phyloP scores from a whole-genome alignment of 2,888 invertebrate species.

The Loripinus fragilis region DNA sequence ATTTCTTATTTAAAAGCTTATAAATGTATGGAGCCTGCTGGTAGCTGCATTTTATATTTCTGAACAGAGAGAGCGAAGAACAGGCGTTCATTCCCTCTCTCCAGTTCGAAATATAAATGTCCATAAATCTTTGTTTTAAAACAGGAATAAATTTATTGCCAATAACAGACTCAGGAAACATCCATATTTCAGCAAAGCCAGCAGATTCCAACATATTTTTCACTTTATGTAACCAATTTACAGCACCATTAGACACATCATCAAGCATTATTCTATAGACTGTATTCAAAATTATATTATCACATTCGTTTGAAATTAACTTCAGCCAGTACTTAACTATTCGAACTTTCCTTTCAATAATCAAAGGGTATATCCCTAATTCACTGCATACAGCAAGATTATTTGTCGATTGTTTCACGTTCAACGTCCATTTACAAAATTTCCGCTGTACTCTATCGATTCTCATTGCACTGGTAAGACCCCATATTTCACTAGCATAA shows the following conservation, averaged over 20 bases:
- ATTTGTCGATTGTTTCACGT: conserved; percentile 11
- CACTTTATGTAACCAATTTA: neutral
- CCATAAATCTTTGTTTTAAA: neutral
- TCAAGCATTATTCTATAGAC: neutral
- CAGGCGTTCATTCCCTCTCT: neutral
- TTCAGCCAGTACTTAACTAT: conserved; percentile 3
- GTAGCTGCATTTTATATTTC: neutral
- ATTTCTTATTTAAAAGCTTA: neutral
- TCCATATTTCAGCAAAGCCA: neutral
- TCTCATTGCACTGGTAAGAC: neutral
- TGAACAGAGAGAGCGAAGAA: neutral
- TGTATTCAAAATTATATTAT: neutral
- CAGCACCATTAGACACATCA: neutral
- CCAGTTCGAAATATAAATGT: neutral
- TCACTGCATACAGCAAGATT: conserved; percentile 7
- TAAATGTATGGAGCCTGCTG: neutral
- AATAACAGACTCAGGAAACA: neutral
- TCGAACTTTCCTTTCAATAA: neutral
- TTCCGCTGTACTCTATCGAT: conserved; percentile 18
- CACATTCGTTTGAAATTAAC: neutral
- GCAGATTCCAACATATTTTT: neutral
- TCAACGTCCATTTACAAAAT: conserved; percentile 13
- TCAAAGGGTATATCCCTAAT: conserved; percentile 28
- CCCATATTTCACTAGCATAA: conserved; percentile 17
- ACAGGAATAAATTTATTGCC: neutral